Base-by-base conservation (phyloP, 2,113 vertebrate genomes). In the Indicator maculatus region DNA sequence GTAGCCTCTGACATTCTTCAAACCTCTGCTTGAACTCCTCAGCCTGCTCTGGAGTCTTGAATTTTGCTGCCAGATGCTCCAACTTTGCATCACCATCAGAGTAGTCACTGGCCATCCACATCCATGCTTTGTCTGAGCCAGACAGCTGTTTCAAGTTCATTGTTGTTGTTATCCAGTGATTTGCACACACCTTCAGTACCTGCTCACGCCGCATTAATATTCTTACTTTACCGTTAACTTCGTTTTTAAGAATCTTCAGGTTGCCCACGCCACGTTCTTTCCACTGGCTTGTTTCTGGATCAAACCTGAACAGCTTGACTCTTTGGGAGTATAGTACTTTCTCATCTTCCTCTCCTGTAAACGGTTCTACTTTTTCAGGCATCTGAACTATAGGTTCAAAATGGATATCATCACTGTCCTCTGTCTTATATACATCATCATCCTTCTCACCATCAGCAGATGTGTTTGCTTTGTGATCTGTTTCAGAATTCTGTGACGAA, bases 101-200 rank as follows among this genome's bases (percentile, higher is more conserved):
- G 86, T 99, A 99, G 91, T 99, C 99, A 95, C 93, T 99, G 24
- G 99, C 99, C 93, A 99, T 89, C 99, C 99, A 99, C 93, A 99
- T 98, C 99, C 99, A 99, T 1, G 99, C 99, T 94, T 98, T 98
- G 82, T 99, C 99, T 31, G 99, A 99, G 10, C 98, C 99, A 64
- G 98, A 98, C 7, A 99, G 97, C 6, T 98, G 99, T 90, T 99
- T 99, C 38, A 99, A 97, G 82, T 99, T 99, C 99, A 99, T 99
- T 1, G 98, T 99, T 72, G 99, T 99, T 2, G 99, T 99, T 96
- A 99, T 99, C 98, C 98, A 99, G 87, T 99, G 99, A 97, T 99
- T 99, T 13, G 99, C 99, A 84, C 99, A 99, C 16, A 99, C 99
- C 93, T 99, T 99, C 27, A 99, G 93, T 31, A 99, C 99, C 93